Evolutionary conservation across 2,888 invertebrate genomes (phyloP).

Genomic region (Chesias legatella): DNA sequence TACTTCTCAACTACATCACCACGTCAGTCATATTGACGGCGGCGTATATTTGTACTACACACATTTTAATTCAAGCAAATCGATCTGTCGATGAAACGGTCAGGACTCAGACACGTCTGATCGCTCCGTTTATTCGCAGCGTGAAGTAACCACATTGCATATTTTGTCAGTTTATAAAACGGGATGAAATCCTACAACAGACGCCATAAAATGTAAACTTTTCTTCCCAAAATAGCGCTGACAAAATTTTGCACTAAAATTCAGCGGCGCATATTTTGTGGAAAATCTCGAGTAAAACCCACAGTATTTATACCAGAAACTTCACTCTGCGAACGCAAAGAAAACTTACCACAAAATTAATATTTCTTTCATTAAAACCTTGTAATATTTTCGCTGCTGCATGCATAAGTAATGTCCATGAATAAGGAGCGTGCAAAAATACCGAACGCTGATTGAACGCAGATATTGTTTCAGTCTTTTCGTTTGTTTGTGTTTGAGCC

Average conservation of each 20-base stretch:
- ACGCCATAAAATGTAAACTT: constrained; percentile 7
- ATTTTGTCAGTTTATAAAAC: not conserved
- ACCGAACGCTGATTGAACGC: constrained; percentile 48
- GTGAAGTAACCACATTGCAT: no score
- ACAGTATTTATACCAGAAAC: constrained; percentile 42
- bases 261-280: constrained; percentile 38
- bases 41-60: no score
- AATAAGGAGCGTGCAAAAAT: constrained; percentile 76
- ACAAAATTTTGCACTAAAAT: constrained; percentile 35
- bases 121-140: no score
- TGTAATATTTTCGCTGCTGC: constrained; percentile 81
- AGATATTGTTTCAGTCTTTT: constrained; percentile 27
- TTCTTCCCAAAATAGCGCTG: constrained; percentile 9
- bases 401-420: constrained; percentile 80
- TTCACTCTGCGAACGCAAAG: constrained; percentile 68
- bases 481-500: constrained; percentile 28
- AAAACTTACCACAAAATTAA: constrained; percentile 79
- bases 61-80: no score
- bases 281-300: constrained; percentile 17
- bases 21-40: no score
- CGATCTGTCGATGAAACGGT: no score
- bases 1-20: no score
- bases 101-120: no score
- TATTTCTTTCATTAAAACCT: constrained; percentile 82
- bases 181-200: not conserved